These are phyloP conservation scores for Lycaena phlaeas DNA, from an alignment of 2,888 invertebrate species.

Conservation along the genomic window DNA sequence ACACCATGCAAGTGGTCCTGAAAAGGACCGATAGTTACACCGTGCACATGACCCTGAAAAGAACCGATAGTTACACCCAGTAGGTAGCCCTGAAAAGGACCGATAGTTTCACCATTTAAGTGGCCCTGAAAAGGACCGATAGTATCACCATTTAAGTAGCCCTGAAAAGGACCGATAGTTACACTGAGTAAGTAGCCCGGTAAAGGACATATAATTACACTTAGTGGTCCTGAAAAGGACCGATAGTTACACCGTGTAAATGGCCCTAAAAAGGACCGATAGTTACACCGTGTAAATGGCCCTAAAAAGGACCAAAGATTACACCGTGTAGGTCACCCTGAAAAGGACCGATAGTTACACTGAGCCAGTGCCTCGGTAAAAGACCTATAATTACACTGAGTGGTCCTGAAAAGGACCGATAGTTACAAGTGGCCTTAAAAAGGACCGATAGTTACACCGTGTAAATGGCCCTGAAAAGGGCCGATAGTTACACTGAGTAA, in stretches of 20 bases:
- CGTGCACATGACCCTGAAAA: not conserved
- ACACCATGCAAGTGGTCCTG: not conserved
- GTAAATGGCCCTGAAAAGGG: not conserved
- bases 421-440: constrained; percentile 9
- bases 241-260: constrained; percentile 13
- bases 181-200: not conserved
- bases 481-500: constrained; percentile 11
- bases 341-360: too few species aligned
- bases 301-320: too few species aligned
- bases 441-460: constrained; percentile 5
- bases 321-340: too few species aligned
- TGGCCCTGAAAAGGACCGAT: not conserved
- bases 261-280: constrained; percentile 8
- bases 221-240: not conserved
- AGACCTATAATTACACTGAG: constrained; percentile 2
- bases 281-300: constrained; percentile 12
- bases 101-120: not conserved
- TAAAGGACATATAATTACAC: not conserved
- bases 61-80: not conserved
- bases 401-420: not conserved
- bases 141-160: not conserved
- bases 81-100: not conserved
- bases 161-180: constrained; percentile 4
- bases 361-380: not conserved
- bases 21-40: not conserved